Evolutionary conservation across 2,797 vertebrate species (phyloP), one percentile per base, ranked within the genome.

Genomic region (Sebastes wilsoni): DNA sequence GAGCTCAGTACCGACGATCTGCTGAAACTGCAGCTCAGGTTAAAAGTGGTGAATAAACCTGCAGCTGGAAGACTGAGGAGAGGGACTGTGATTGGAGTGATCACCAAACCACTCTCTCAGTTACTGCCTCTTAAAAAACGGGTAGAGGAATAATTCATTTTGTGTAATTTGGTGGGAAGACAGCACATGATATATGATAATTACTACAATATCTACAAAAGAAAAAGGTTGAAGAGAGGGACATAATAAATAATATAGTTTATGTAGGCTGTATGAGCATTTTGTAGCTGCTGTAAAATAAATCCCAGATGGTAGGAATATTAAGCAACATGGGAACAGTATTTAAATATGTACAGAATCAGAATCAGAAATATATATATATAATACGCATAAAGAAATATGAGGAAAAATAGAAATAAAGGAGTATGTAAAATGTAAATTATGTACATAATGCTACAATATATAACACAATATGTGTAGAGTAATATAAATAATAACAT

Each of bases 1-100:
- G 83, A 90, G 22, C 92, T 94, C 56, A 91, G 79, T n/a, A 80
- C 76, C 5, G 86, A 87, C 8, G 81, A 91, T 58, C 73, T 96
- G 58, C 52, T 60, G 61, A 70, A 82, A 30, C 82, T 95, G 66
- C 80, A 91, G 67, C 89, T 96, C 70, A 89, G 88, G 70, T 54
- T 96, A 23, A 96, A 95, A 84, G 92, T 95, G 55, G 23, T 95
- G 74, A 89, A 94, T 70, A 96, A 95, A 86, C 66, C 91, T 61
- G 83, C 83, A 49, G 28, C 85, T 46, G 91, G 87, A 64, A 79
- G 77, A 3, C 72, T 95, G 55, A 94, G 88, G 75, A 91, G 87
- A 56, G 93, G 75, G 27, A 76, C 60, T 6, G 80, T 95, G 13
- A 90, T 94, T 1, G 94, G 94, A 18, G 84, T 84, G 9, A 77